A percentile compares a stretch with the other conserved stretches of the same genome.
Evolutionary conservation across 1,140 invertebrate genomes (phyloP).

Genomic region (Phortica variegata): DNA sequence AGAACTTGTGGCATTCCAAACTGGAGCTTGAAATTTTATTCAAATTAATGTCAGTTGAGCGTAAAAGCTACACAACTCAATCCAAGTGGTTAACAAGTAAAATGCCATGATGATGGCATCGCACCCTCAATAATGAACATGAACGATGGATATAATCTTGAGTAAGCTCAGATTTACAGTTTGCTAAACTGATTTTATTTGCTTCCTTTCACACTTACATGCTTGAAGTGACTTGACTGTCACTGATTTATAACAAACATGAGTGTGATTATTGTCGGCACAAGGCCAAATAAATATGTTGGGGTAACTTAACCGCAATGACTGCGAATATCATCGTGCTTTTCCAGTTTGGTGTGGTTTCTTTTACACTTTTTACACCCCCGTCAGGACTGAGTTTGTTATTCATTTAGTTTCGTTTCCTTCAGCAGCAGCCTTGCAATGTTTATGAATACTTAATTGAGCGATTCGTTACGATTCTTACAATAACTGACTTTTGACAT

Average conservation of each 20-base stretch:
- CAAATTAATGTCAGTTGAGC: conserved; percentile 22
- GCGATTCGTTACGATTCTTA: conserved; percentile 40
- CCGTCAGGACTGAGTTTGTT: conserved; percentile 4
- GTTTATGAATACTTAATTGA: conserved; percentile 45
- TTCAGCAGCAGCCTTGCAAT: conserved; percentile 3
- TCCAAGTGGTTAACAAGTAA: conserved; percentile 5
- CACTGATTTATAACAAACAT: conserved; percentile 36
- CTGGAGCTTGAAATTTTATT: conserved; percentile 48
- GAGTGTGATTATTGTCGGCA: no score
- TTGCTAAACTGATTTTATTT: conserved; percentile 34
- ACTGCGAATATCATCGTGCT: neutral
- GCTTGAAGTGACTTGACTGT: conserved; percentile 30
- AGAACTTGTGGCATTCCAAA: conserved; percentile 46
- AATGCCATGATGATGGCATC: neutral
- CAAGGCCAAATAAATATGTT: neutral
- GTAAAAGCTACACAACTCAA: conserved; percentile 27
- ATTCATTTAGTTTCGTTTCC: no score
- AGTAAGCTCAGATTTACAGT: conserved; percentile 8
- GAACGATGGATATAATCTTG: conserved; percentile 23
- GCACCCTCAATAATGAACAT: neutral
- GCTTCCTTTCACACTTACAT: conserved; percentile 46
- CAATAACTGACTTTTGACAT: conserved; percentile 11
- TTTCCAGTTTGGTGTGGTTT: conserved; percentile 2
- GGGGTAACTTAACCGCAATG: conserved; percentile 1
- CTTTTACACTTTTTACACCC: conserved; percentile 15